These are phyloP conservation scores for Pardalotus punctatus DNA, from an alignment of 2,113 vertebrate genomes.

Conservation along the genomic window DNA sequence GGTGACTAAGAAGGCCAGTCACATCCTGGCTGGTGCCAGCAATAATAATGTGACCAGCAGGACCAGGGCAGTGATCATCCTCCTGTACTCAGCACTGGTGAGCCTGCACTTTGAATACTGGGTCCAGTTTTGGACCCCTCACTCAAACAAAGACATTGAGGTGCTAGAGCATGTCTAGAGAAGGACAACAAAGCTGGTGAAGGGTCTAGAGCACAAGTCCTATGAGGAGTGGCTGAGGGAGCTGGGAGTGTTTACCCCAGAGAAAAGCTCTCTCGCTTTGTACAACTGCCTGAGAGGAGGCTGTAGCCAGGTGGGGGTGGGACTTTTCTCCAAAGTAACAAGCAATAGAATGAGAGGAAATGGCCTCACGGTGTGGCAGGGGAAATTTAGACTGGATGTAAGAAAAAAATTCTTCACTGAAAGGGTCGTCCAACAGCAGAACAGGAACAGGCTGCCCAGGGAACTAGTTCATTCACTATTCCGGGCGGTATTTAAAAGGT, in stretches of 20 bases:
- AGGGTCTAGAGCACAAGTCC: not conserved
- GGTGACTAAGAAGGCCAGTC: not conserved
- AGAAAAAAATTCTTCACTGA: not conserved
- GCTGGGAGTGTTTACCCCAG: not conserved
- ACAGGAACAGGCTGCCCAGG: not conserved
- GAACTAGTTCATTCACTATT: not conserved
- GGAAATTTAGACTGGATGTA: not conserved
- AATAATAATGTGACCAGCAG: not conserved
- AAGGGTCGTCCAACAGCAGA: not conserved
- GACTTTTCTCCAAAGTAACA: not conserved
- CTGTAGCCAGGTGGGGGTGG: not conserved
- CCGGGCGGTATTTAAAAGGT: not conserved
- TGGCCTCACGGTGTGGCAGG: not conserved
- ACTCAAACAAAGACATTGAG: not conserved
- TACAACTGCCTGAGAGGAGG: not conserved
- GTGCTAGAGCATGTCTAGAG: not conserved
- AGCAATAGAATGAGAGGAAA: not conserved
- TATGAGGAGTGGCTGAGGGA: not conserved
- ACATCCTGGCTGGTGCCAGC: not conserved
- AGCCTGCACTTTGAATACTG: not conserved
- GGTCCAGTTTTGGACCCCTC: not conserved
- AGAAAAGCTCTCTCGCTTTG: accelerated
- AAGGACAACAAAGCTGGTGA: not conserved
- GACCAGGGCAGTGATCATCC: not conserved
- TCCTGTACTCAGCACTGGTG: not conserved